Evolutionary conservation across 2,797 vertebrate genomes (phyloP).

Genomic region (Pseudocheirus occidentalis): DNA sequence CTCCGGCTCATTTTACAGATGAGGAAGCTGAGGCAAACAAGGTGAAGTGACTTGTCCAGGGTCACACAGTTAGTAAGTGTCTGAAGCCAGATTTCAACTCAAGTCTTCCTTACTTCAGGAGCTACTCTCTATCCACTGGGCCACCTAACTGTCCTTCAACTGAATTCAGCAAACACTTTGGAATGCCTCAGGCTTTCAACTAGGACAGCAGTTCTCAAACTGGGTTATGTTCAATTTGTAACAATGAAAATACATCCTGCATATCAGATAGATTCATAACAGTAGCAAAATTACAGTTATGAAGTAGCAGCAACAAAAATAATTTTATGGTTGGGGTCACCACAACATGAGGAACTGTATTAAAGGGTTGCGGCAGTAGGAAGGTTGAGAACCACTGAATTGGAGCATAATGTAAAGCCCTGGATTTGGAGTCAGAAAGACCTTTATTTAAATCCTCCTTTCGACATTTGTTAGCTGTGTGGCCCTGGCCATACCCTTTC

Average conservation of each 20-base stretch:
- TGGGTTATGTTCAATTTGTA: too few species aligned
- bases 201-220: too few species aligned
- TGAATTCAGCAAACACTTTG: not conserved
- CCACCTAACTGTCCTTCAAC: not conserved
- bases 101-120: not conserved
- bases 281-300: too few species aligned
- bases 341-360: too few species aligned
- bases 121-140: not conserved
- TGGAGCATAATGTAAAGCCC: not conserved
- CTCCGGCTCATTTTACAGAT: not conserved
- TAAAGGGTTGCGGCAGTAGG: too few species aligned
- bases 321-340: too few species aligned
- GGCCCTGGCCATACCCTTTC: not conserved
- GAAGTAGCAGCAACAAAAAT: too few species aligned
- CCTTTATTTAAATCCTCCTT: not conserved
- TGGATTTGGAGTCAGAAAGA: not conserved
- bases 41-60: not conserved
- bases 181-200: not conserved
- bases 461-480: not conserved
- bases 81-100: not conserved
- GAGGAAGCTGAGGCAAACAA: not conserved
- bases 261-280: too few species aligned
- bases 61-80: not conserved
- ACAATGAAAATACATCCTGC: too few species aligned
- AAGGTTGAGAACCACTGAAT: too few species aligned